Percentiles rank a stretch among this genome's conserved stretches.
Conservation (phyloP, 2,797 vertebrate genomes). For the Parauchenoglanis punctatus region DNA sequence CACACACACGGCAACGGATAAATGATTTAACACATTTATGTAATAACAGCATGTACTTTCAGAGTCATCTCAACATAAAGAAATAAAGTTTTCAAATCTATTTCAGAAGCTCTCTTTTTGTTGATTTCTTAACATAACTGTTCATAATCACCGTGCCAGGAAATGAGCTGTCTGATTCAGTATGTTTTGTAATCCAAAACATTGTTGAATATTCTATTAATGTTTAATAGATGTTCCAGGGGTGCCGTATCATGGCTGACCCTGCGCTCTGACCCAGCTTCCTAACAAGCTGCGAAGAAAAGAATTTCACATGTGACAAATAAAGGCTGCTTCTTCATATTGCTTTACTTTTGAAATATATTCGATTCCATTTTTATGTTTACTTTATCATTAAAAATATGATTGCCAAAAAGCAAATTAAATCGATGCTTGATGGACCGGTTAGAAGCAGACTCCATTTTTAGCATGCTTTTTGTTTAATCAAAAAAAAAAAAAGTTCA, state of each 20-base stretch:
- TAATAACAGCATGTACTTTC: not conserved
- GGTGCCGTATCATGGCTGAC: no score
- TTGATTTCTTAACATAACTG: conserved; percentile 39
- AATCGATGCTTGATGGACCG: not conserved
- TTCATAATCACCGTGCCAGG: not conserved
- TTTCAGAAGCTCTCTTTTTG: conserved; percentile 43
- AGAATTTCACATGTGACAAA: no score
- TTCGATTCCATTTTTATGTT: conserved; percentile 7
- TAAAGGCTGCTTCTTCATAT: not conserved
- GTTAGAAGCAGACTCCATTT: not conserved
- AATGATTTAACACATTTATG: not conserved
- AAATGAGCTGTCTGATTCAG: conserved; percentile 14
- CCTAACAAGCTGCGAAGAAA: no score
- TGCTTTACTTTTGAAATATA: not conserved
- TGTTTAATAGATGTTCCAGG: not conserved
- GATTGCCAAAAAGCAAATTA: not conserved
- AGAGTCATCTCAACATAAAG: not conserved
- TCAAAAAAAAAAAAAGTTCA: not conserved
- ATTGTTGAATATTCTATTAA: not conserved
- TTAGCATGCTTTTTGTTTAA: not conserved
- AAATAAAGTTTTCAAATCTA: not conserved
- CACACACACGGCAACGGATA: not conserved
- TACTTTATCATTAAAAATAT: not conserved
- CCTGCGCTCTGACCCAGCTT: no score
- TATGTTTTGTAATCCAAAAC: conserved; percentile 16